Evolutionary conservation across 2,888 invertebrate genomes (phyloP), one percentile per base, ranked within the genome.

Genomic region (Lasius fuliginosus): DNA sequence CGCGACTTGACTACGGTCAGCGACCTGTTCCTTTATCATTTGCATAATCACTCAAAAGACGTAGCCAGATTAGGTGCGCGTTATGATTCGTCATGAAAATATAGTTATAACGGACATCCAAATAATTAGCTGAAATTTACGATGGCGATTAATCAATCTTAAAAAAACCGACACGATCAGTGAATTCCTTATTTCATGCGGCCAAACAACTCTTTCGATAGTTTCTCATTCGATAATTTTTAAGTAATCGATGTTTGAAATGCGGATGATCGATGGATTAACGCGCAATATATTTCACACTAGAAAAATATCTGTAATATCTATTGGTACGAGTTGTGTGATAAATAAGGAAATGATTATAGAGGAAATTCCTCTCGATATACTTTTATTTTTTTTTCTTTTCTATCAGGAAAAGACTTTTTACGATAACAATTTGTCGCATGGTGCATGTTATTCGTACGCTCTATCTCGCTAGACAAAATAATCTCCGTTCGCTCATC

Each of bases 121-220:
- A 46, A 33, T 60, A 79, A 73, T 79, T 79, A 71, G 58, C 6
- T 79, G 18, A 74, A 60, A 81, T 81, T 81, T 73, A 74, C 74
- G 36, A 74, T 60, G 23, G 60, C 36, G 46, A 81, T 81, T 81
- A 81, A 81, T 81, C 60, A 81, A 27, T 81, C 42, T 40, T 36
- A 18, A 36, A 71, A 53, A 42, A 8, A 71, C 23, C 23, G 23
- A 33, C 12, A 56, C 56, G 46, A n/a, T 56, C 30, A 23, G 4
- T 73, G 12, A 60, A 27, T 74, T 36, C 30, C 11, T 77, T 56
- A 40, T 15, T 58, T 60, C 12, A 8, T 11, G 18, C 12, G 36
- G 56, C 1, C n/a, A n/a, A 30, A 6, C 11, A 11, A n/a, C 46
- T 79, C 18, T 62, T 74, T 60, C n/a, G 3, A 5, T 73, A 40